These are phyloP conservation scores for Hartigia nigra DNA, from an alignment of 2,888 invertebrate genomes.

Conservation along the genomic window DNA sequence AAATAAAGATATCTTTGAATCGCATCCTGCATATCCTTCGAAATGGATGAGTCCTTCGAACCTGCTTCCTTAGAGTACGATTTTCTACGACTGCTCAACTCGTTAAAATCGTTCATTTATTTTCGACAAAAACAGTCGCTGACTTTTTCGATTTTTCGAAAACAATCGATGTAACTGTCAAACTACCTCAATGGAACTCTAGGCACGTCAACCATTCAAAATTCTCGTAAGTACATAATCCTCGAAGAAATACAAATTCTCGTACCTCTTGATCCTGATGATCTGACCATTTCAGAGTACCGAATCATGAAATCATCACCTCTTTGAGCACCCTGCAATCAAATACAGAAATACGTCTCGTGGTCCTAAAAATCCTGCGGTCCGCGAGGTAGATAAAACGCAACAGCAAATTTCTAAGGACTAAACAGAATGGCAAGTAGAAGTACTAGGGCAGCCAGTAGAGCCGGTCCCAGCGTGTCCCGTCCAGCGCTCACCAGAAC, in stretches of 20 bases:
- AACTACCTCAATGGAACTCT: constrained; percentile 13
- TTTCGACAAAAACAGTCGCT: constrained; percentile 19
- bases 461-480: constrained; percentile 1
- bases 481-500: constrained; percentile 40
- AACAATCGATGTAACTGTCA: constrained; percentile 32
- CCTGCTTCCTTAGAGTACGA: neutral
- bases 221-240: constrained; percentile 31
- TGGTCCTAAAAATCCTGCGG: neutral
- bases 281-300: constrained; percentile 26
- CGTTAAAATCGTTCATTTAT: neutral
- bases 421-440: constrained; percentile 25
- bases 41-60: neutral
- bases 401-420: neutral
- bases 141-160: constrained; percentile 20
- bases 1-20: neutral
- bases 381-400: neutral
- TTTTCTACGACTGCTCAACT: neutral
- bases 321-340: constrained; percentile 4
- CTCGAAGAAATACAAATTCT: neutral
- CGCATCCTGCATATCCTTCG: neutral
- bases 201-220: constrained; percentile 30
- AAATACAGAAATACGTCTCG: neutral
- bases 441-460: neutral
- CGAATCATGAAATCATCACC: constrained; percentile 25
- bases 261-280: constrained; percentile 3